Evolutionary conservation across 2,888 invertebrate species (phyloP), one percentile per base, ranked within the genome.

Genomic region (Ormyrus rosae): DNA sequence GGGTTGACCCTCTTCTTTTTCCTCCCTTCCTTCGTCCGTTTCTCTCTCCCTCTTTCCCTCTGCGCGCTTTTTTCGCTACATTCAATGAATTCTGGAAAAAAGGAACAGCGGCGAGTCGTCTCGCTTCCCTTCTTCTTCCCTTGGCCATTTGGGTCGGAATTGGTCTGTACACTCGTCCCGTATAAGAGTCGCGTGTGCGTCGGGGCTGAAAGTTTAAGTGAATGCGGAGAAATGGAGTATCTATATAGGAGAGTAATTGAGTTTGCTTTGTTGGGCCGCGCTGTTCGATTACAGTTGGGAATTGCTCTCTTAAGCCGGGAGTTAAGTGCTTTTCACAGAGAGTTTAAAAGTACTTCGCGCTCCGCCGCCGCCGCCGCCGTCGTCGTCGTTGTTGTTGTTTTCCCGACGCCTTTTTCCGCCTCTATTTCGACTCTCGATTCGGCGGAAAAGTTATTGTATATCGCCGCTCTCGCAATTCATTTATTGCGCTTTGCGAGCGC

Each of bases 241-340:
- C 61, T 76, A 76, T 69, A 68, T 61, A 61, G 69, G 19, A 71
- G 65, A 72, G 78, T 72, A 78, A 78, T 78, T 68, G 78, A 72
- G 78, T 78, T 78, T 72, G 67, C 78, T 78, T 78, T 78, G 72
- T 64, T 67, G 48, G 70, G 55, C 34, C 53, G 65, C 53, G 67
- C 58, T 48, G 67, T 72, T 78, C 78, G 78, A 78, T 78, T 72
- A 72, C 78, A 78, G 67, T 64, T 60, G 46, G 65, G 72, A 78
- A 78, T 72, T 67, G 72, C 78, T 72, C 61, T 77, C 63, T 73
- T 46, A 48, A 78, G 67, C 78, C 53, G 61, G 48, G 53, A 67
- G 71, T 72, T 78, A 72, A 78, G 78, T 78, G 72, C 67, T 78
- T 78, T 70, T 70, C 70, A 71, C 70, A 53, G 65, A 55, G 58